phyloP scores from a whole-genome alignment of 1,140 invertebrate species.

The Drosophila kohkoa region DNA sequence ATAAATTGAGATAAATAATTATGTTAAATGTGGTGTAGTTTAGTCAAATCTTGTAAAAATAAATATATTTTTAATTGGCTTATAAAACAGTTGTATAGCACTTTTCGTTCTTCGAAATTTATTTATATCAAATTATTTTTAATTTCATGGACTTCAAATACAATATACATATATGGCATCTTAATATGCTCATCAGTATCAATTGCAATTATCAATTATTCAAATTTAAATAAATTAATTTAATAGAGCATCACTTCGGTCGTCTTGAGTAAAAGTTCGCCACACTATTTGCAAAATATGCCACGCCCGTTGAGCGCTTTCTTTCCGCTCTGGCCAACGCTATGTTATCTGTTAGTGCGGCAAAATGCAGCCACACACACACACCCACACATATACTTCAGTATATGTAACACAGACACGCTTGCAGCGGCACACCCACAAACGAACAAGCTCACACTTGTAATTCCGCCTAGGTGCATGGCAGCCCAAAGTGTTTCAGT shows the following conservation, averaged over 20 bases:
- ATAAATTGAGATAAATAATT: too few relatives aligned
- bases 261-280: neutral
- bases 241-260: neutral
- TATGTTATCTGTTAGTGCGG: constrained; percentile 63
- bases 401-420: constrained; percentile 6
- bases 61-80: too few relatives aligned
- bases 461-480: constrained; percentile 80
- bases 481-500: constrained; percentile 78
- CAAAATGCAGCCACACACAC: constrained; percentile 45
- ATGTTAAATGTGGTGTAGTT: too few relatives aligned
- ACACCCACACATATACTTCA: constrained; percentile 16
- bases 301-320: constrained; percentile 50
- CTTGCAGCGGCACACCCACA: constrained; percentile 20
- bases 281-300: constrained; percentile 57
- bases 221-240: too few relatives aligned
- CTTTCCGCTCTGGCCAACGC: constrained; percentile 41
- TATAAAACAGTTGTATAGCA: too few relatives aligned
- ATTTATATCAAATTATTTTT: too few relatives aligned
- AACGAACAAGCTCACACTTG: constrained; percentile 68
- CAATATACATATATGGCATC: too few relatives aligned
- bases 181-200: too few relatives aligned
- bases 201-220: too few relatives aligned
- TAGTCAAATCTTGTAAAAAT: too few relatives aligned
- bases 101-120: too few relatives aligned
- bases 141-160: too few relatives aligned